Evolutionary conservation across 1,140 invertebrate genomes (phyloP), one percentile per base, ranked within the genome.

Genomic region (Melitaea cinxia): DNA sequence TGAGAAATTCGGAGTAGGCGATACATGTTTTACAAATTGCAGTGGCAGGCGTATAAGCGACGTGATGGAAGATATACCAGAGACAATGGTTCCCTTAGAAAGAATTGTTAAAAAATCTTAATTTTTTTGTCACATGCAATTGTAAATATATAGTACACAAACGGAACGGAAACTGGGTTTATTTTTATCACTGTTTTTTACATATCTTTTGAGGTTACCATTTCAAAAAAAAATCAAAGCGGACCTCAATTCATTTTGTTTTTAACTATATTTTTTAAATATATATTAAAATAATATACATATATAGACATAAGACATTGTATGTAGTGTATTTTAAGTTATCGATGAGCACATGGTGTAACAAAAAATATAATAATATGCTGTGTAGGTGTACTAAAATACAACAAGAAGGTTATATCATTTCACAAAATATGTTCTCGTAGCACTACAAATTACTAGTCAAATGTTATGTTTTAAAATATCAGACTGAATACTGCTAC

Each of bases 11-110:
- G 96, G 96, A 42, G 93, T 93, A 30, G 93, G 95, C 60, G 96
- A 97, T 78, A 94, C 93, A 64, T 94, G 96, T 65, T 96, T 80
- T 96, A 97, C 88, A 94, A 96, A 26, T 94, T 96, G 39, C 95
- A 97, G 89, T 75, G 96, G 47, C 94, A 95, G 80, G 95, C 95
- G 45, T 96, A 96, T 28, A 94, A 96, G n/a, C 87, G 97, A 15
- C 88, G 96, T 47, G 37, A 77, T 83, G 4, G 54, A 68, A 24
- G 83, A 91, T 45, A 33, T 91, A 15, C 86, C 86, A 12, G 88
- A 91, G 64, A 84, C 83, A 14, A 89, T 89, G 87, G 69, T 88
- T n/a, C 88, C 88, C 0, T 63, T 91, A 33, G 87, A 89, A 59
- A 23, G 59, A 15, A 75, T 75, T 23, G 79, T 84, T 61, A 89